Base-by-base conservation (phyloP, 2,113 vertebrate species). In the Chaetura pelagica region DNA sequence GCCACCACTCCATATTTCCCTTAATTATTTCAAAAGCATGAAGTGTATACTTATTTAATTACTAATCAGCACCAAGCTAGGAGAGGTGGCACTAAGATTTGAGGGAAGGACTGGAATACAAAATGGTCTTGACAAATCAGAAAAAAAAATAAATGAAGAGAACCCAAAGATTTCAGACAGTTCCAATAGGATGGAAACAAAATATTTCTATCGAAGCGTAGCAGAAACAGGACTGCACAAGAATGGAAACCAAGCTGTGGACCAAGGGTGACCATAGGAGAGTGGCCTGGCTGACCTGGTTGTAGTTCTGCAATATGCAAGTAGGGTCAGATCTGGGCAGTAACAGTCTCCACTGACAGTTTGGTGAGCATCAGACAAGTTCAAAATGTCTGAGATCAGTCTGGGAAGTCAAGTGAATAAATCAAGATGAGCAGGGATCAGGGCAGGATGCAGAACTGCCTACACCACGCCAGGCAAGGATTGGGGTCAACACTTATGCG, bases 1-100 rank as follows among this genome's bases (percentile, higher is more conserved):
- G 80, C 61, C 61, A 87, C 91, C 84, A 94, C 94, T 97, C 84
- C 20, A 94, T 97, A 93, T 72, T 95, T 96, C 69, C 93, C 61
- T 84, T 93, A 97, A 97, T 97, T 97, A 96, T 93, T 94, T 96
- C 89, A 84, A 94, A 95, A 96, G 89, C 86, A 78, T 96, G 94
- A 94, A 97, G 95, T 94, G 80, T 97, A 93, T 94, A 96, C 95
- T 96, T 96, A 95, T 96, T 96, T 97, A 97, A 97, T 96, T 96
- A 95, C 95, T 97, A 97, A 97, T 97, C 96, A 97, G 94, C 86
- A 94, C 86, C 86, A 87, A 94, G 83, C 77, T 83, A 94, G 76
- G 80, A 94, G 76, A 86, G 44, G 26, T 38, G 89, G 76, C 61
- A 75, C 5, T 90, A 87, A 87, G 89, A 92, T 93, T 91, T 93